Evolutionary conservation across 2,888 invertebrate genomes (phyloP).

Genomic region (Sminthurinus aureus): DNA sequence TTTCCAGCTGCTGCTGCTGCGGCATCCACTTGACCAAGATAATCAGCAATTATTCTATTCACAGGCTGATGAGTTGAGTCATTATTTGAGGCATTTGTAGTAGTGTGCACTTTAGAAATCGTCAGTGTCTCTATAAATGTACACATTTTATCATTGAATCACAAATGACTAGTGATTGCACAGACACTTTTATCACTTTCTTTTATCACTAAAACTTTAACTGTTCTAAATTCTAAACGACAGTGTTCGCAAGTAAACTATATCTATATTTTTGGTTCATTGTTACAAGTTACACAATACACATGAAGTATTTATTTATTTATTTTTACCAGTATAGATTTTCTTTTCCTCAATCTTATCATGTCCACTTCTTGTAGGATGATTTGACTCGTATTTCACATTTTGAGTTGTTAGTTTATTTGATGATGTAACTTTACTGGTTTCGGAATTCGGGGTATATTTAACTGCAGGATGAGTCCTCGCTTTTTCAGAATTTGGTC

Average conservation of each 20-base stretch:
- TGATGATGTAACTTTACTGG: not conserved
- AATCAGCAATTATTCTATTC: conserved; percentile 36
- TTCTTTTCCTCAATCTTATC: conserved; percentile 20
- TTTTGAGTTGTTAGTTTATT: not conserved
- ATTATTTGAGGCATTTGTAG: conserved; percentile 2
- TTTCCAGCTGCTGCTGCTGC: not conserved
- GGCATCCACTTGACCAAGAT: conserved; percentile 11
- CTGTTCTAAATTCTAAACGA: too few species aligned
- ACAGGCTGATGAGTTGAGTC: conserved; percentile 15
- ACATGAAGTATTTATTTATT: not conserved
- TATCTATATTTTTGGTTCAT: too few species aligned
- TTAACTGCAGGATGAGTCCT: not conserved
- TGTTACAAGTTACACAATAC: too few species aligned
- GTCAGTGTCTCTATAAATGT: too few species aligned
- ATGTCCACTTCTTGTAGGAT: conserved; percentile 5
- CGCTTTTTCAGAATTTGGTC: conserved; percentile 1
- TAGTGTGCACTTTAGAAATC: too few species aligned
- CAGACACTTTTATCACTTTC: too few species aligned
- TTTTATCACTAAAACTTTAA: too few species aligned
- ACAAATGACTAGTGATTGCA: too few species aligned
- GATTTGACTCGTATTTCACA: not conserved
- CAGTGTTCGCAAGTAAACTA: too few species aligned
- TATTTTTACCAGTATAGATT: not conserved
- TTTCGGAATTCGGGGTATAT: not conserved
- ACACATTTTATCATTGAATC: too few species aligned